Evolutionary conservation across 2,113 vertebrate genomes (phyloP).

Genomic region (Eulacestoma nigropectus): DNA sequence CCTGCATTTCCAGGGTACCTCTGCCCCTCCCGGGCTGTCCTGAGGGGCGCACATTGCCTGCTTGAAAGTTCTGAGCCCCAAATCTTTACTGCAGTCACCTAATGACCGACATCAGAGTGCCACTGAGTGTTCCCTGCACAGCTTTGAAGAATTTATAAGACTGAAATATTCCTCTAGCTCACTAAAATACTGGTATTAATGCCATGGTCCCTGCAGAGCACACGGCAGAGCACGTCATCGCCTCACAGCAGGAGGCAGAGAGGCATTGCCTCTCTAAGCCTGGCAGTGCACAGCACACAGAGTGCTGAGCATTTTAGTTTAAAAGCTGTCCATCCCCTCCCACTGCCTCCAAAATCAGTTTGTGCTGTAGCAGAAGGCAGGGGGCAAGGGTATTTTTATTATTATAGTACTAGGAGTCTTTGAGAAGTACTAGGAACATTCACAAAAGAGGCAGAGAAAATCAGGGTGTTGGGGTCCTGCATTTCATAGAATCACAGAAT

Average conservation of each 20-base stretch:
- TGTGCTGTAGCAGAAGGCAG: neutral
- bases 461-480: neutral
- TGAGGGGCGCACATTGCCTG: rapidly evolving
- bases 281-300: neutral
- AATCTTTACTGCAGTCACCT: neutral
- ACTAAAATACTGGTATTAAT: neutral
- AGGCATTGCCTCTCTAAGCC: neutral
- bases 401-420: neutral
- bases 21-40: neutral
- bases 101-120: rapidly evolving
- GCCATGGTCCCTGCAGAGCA: neutral
- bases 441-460: neutral
- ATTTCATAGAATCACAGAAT: neutral
- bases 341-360: neutral
- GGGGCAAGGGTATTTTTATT: neutral
- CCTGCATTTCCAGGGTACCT: neutral
- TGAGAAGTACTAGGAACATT: neutral
- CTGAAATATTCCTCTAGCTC: neutral
- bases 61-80: neutral
- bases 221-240: rapidly evolving
- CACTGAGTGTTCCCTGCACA: neutral
- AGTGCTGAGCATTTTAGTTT: neutral
- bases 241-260: neutral
- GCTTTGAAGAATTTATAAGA: neutral
- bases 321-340: neutral